Evolutionary conservation across 1,140 invertebrate species (phyloP).

Genomic region (Venturia canescens): DNA sequence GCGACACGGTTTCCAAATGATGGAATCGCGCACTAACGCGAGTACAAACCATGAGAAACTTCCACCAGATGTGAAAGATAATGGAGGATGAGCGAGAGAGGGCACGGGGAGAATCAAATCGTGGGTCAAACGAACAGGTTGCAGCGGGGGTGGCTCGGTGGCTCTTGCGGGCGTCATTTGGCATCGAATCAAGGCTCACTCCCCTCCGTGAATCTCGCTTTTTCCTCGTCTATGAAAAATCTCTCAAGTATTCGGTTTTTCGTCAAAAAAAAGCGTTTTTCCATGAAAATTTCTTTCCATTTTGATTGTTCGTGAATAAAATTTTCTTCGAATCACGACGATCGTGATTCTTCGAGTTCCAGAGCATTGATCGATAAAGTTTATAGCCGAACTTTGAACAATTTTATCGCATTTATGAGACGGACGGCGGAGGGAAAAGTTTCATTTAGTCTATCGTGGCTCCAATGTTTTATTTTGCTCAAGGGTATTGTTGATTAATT

Average conservation of each 20-base stretch:
- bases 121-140: conserved; percentile 68
- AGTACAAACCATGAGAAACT: conserved; percentile 72
- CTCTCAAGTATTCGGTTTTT: too few relatives aligned
- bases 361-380: too few relatives aligned
- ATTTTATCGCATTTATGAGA: too few relatives aligned
- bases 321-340: too few relatives aligned
- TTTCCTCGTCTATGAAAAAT: neutral
- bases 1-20: conserved; percentile 58
- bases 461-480: neutral
- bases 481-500: conserved; percentile 56
- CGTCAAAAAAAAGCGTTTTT: too few relatives aligned
- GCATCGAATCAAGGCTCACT: conserved; percentile 59
- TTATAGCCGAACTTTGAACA: too few relatives aligned
- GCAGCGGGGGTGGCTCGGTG: conserved; percentile 57
- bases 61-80: conserved; percentile 68
- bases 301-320: too few relatives aligned
- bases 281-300: too few relatives aligned
- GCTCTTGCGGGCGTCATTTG: conserved; percentile 58
- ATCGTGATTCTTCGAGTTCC: too few relatives aligned
- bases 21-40: conserved; percentile 58
- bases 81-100: conserved; percentile 48
- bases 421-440: too few relatives aligned
- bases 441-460: too few relatives aligned
- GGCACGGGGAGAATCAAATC: conserved; percentile 63
- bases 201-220: neutral